These are phyloP conservation scores for Drosophila nigrodunni DNA, from an alignment of 1,140 invertebrate genomes.

Conservation along the genomic window DNA sequence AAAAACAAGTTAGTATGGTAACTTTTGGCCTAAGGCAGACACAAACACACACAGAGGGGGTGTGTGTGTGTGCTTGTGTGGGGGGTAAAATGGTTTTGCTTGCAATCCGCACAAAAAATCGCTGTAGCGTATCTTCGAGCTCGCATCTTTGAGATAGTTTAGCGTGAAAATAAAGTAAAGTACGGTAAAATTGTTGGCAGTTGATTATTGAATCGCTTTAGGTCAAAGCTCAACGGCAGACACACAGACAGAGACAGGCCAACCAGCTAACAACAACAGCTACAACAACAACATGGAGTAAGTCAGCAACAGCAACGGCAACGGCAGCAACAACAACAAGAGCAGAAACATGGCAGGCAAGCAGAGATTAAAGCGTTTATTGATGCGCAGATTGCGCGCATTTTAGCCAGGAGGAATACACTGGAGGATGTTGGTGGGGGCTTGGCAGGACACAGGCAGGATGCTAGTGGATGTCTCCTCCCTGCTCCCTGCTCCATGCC, in stretches of 20 bases:
- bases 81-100: constrained; percentile 57
- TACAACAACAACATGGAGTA: constrained; percentile 49
- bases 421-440: constrained; percentile 1
- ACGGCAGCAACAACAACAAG: constrained; percentile 49
- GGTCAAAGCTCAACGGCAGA: constrained; percentile 78
- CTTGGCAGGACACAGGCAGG: constrained; percentile 38
- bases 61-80: constrained; percentile 28
- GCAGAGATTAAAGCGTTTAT: constrained; percentile 83
- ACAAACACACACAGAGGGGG: constrained; percentile 26
- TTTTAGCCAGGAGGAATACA: constrained; percentile 77
- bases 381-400: constrained; percentile 83
- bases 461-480: constrained; percentile 51
- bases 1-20: constrained; percentile 84
- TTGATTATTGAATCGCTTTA: constrained; percentile 84
- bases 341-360: constrained; percentile 60
- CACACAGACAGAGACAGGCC: constrained; percentile 34
- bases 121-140: constrained; percentile 81
- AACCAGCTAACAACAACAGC: constrained; percentile 14
- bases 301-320: constrained; percentile 67
- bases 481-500: constrained; percentile 5
- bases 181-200: constrained; percentile 83
- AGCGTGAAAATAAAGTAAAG: constrained; percentile 83
- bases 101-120: constrained; percentile 81
- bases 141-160: constrained; percentile 83
- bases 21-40: constrained; percentile 78